phyloP scores from a whole-genome alignment of 2,113 vertebrate genomes.

The Trichomycterus rosablanca region DNA sequence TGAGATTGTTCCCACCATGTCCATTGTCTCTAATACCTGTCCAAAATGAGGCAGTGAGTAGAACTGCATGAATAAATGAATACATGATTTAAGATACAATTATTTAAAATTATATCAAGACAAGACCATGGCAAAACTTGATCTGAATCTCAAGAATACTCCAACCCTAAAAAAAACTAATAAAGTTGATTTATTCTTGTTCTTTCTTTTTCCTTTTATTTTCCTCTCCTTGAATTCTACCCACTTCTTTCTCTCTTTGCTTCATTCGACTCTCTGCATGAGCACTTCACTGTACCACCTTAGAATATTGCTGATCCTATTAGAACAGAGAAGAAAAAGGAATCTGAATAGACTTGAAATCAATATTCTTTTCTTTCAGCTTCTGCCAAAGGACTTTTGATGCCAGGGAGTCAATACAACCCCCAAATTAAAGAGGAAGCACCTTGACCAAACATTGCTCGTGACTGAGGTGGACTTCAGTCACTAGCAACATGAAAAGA shows the following conservation, averaged over 20 bases:
- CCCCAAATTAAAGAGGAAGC: neutral
- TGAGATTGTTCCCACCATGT: too few relatives aligned
- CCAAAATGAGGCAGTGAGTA: too few relatives aligned
- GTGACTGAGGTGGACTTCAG: neutral
- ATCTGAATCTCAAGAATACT: too few relatives aligned
- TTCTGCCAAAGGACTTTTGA: neutral
- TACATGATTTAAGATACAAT: too few relatives aligned
- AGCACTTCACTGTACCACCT: slow-evolving; percentile 1
- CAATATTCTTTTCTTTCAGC: slow-evolving; percentile 26
- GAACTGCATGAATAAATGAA: too few relatives aligned
- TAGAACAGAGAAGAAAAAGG: slow-evolving; percentile 30
- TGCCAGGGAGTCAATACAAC: neutral
- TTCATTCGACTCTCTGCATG: slow-evolving; percentile 7
- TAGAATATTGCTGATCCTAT: slow-evolving; percentile 36
- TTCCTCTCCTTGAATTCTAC: neutral
- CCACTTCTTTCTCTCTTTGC: slow-evolving; percentile 10
- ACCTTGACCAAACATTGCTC: neutral
- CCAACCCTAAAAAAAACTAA: too few relatives aligned
- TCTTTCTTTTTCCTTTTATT: slow-evolving; percentile 2
- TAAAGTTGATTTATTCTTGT: too few relatives aligned
- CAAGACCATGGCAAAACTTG: too few relatives aligned
- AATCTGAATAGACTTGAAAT: slow-evolving; percentile 30
- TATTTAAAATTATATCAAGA: neutral
- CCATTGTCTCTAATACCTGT: too few relatives aligned
- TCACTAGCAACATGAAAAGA: neutral